These are phyloP conservation scores for Lamellibrachia luymesi DNA, from an alignment of 1,140 invertebrate species.

Conservation along the genomic window DNA sequence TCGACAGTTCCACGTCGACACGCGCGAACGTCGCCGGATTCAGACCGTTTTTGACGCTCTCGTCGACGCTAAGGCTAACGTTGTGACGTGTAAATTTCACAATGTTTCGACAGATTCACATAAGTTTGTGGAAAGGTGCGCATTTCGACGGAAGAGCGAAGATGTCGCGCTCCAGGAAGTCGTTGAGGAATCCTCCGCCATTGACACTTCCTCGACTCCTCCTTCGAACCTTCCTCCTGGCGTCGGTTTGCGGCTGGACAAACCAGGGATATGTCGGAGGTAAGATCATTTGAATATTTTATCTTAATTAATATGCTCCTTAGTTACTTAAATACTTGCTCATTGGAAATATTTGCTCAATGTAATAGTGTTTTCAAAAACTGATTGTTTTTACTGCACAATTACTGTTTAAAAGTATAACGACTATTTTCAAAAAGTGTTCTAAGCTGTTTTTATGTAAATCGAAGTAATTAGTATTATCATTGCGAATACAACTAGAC, in stretches of 20 bases:
- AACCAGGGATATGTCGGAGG: not conserved
- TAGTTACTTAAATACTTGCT: too few species aligned
- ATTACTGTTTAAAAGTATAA: too few species aligned
- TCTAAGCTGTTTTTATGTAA: too few species aligned
- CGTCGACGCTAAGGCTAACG: not conserved
- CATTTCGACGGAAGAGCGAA: not conserved
- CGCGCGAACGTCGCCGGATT: not conserved
- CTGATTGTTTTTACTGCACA: too few species aligned
- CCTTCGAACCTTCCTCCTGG: not conserved
- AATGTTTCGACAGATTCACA: too few species aligned
- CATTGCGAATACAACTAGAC: too few species aligned
- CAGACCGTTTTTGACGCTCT: not conserved
- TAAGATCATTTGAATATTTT: not conserved
- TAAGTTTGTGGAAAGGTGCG: not conserved
- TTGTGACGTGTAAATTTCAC: not conserved
- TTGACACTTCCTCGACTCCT: not conserved
- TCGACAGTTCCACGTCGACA: not conserved
- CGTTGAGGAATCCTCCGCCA: not conserved
- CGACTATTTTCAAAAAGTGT: too few species aligned
- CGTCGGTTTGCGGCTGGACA: not conserved
- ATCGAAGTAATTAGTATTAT: too few species aligned
- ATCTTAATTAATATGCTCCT: too few species aligned
- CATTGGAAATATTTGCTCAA: too few species aligned
- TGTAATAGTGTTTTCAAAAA: too few species aligned
- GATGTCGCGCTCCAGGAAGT: not conserved